These are phyloP conservation scores for Conus canariensis DNA, from an alignment of 2,888 invertebrate genomes.

Conservation along the genomic window DNA sequence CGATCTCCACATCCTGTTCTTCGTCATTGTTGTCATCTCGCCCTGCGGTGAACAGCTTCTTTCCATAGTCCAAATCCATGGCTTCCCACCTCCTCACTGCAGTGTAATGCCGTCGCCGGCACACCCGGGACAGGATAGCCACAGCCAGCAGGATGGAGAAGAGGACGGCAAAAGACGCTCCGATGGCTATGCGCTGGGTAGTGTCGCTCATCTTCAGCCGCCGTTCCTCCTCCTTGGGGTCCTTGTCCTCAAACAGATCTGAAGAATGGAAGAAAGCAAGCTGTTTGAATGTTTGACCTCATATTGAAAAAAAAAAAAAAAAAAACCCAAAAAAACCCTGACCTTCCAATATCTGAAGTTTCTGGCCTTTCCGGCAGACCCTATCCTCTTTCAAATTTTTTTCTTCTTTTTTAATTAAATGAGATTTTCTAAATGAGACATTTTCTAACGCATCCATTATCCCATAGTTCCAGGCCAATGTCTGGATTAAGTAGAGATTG, in stretches of 20 bases:
- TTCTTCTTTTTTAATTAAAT: too few relatives aligned
- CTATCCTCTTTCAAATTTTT: too few relatives aligned
- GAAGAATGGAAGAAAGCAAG: not conserved
- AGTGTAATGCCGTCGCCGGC: not conserved
- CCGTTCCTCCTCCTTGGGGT: not conserved
- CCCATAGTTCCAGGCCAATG: too few relatives aligned
- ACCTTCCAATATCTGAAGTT: too few relatives aligned
- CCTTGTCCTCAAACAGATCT: not conserved
- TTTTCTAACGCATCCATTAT: too few relatives aligned
- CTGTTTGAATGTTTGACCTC: not conserved
- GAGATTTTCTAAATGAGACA: too few relatives aligned
- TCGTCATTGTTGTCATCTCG: conserved; percentile 49
- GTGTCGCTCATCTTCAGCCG: conserved; percentile 29
- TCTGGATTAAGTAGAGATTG: too few relatives aligned
- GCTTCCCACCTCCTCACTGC: conserved; percentile 51
- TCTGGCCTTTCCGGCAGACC: too few relatives aligned
- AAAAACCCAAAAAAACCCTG: not conserved
- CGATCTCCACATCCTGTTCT: conserved; percentile 56
- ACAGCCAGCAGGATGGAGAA: conserved; percentile 29
- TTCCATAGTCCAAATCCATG: conserved; percentile 55
- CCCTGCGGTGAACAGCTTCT: conserved; percentile 46
- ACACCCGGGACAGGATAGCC: conserved; percentile 24
- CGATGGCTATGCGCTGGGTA: conserved; percentile 44
- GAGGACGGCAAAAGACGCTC: conserved; percentile 35
- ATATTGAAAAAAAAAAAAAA: not conserved